Conservation (phyloP, 2,113 vertebrate species). For the Garra rufa region DNA sequence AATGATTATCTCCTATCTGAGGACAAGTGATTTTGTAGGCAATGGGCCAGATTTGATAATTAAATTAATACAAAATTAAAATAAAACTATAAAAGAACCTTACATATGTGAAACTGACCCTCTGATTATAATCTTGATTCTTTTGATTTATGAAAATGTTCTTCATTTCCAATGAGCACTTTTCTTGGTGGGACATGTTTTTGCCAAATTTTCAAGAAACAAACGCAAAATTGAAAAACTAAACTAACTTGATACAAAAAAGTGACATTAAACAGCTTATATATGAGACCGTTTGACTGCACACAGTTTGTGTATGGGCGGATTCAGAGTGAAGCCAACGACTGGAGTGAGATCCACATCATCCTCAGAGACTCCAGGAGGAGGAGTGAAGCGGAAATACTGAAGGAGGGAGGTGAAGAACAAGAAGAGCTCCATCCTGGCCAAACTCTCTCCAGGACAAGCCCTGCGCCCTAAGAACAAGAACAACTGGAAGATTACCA, state of each 20-base stretch:
- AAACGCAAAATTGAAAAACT: too few relatives aligned
- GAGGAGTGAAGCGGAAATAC: conserved; percentile 72
- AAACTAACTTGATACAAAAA: neutral
- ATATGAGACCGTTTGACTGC: conserved; percentile 51
- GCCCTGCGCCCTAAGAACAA: conserved; percentile 69
- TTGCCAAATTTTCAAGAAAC: too few relatives aligned
- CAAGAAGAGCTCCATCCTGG: conserved; percentile 81
- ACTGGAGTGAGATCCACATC: conserved; percentile 75
- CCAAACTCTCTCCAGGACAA: conserved; percentile 77
- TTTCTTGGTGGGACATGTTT: too few relatives aligned
- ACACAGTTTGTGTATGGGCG: conserved; percentile 64
- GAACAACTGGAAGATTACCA: neutral
- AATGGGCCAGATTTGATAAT: too few relatives aligned
- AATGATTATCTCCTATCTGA: too few relatives aligned
- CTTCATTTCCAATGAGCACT: too few relatives aligned
- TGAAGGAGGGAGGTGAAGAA: conserved; percentile 77
- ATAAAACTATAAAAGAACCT: too few relatives aligned
- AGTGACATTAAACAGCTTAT: neutral
- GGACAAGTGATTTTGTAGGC: too few relatives aligned
- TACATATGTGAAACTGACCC: too few relatives aligned
- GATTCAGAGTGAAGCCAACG: conserved; percentile 71
- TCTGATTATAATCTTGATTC: too few relatives aligned
- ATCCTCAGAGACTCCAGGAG: conserved; percentile 69
- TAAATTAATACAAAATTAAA: too few relatives aligned
- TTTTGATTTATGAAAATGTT: too few relatives aligned